A percentile compares a stretch with the other conserved stretches of the same genome.
Conservation (phyloP, 2,888 invertebrate species). For the Drosophila setosimentum region DNA sequence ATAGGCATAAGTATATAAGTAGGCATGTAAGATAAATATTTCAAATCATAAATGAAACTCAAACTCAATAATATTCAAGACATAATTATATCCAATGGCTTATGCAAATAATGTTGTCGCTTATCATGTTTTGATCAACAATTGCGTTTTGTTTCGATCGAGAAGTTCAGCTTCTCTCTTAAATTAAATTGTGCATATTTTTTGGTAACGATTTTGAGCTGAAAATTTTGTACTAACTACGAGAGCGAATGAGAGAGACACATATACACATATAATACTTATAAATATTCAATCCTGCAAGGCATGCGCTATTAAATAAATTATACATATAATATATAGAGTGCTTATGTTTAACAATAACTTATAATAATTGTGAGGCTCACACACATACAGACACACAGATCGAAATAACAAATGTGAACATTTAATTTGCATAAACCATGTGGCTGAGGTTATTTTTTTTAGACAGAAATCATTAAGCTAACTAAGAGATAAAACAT, state of each 20-base stretch:
- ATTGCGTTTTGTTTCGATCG: slow-evolving; percentile 39
- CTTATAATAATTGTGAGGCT: slow-evolving; percentile 15
- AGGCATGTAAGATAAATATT: slow-evolving; percentile 38
- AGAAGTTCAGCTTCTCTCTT: slow-evolving; percentile 40
- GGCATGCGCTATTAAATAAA: slow-evolving; percentile 3
- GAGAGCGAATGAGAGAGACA: slow-evolving; percentile 24
- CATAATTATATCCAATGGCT: slow-evolving; percentile 83
- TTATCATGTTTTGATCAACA: slow-evolving; percentile 38
- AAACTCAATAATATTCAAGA: slow-evolving; percentile 63
- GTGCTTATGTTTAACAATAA: slow-evolving; percentile 16
- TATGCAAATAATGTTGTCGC: slow-evolving; percentile 83
- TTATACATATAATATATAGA: not conserved
- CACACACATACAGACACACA: slow-evolving; percentile 11
- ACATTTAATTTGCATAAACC: slow-evolving; percentile 80
- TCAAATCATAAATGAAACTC: slow-evolving; percentile 28
- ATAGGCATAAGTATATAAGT: slow-evolving; percentile 49
- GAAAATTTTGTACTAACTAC: slow-evolving; percentile 57
- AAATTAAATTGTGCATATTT: slow-evolving; percentile 82
- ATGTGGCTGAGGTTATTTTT: slow-evolving; percentile 50
- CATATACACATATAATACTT: slow-evolving; percentile 3
- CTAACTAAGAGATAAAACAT: slow-evolving; percentile 9
- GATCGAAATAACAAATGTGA: slow-evolving; percentile 23
- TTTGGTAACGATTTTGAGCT: slow-evolving; percentile 80
- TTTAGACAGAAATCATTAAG: slow-evolving; percentile 21
- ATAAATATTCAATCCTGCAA: slow-evolving; percentile 2